Base-by-base conservation (phyloP, 2,113 vertebrate species). In the Atrichornis clamosus region DNA sequence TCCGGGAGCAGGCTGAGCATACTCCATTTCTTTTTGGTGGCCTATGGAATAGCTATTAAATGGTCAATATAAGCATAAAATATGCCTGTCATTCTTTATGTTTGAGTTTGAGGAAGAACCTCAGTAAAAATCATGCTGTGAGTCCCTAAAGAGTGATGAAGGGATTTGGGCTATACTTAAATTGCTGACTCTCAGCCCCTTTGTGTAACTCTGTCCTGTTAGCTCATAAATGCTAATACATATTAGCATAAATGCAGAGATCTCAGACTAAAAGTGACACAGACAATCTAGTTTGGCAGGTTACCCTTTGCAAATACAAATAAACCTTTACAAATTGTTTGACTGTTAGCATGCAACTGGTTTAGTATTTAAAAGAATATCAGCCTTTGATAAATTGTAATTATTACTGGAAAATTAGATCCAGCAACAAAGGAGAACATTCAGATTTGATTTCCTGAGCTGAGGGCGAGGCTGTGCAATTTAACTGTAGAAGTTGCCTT, bases 371-470 rank as follows among this genome's bases (percentile, higher is more conserved):
- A 27, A 55, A 87, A 55, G 27, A 79, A 76, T 8, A 37, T 39
- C 49, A 58, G n/a, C 52, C 68, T 93, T 35, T 72, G 76, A 89
- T 53, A 76, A 84, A 90, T 59, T 67, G 41, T 47, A 56, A 49
- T 49, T 72, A 49, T 84, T 93, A 58, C 49, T 47, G 67, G 84
- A 76, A 91, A 87, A 87, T 92, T 39, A 84, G 52, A 89, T 93
- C 41, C 15, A 9, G 2, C 8, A 18, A 59, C n/a, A 50, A 82
- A 79, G 28, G 10, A 84, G 28, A 53, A 26, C 13, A n/a, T 47
- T 83, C n/a, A 56, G 59, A 86, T 93, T 79, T 91, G 27, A 76
- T 93, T 96, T 93, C 53, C 67, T 56, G 44, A 93, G 93, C 56
- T 91, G 68, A 89, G 46, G 60, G 53, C 50, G 27, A 85, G 59